These are phyloP conservation scores for Ditylenchus dipsaci DNA, from an alignment of 1,140 invertebrate genomes.

Conservation along the genomic window DNA sequence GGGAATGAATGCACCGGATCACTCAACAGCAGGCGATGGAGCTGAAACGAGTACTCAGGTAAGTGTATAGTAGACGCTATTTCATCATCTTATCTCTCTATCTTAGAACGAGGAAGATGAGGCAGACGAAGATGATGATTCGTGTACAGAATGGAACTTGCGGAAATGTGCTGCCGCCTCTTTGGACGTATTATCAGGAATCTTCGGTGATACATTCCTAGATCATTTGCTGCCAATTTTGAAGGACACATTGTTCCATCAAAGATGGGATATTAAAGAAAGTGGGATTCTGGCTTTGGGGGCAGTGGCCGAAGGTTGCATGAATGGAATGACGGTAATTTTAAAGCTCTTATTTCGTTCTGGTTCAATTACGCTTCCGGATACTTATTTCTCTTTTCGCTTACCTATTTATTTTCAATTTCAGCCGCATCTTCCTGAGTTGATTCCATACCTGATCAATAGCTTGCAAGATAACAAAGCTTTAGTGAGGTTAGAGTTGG, in stretches of 20 bases:
- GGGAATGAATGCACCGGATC: constrained; percentile 6
- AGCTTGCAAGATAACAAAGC: constrained; percentile 91
- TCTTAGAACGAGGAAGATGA: constrained; percentile 56
- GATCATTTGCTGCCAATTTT: constrained; percentile 89
- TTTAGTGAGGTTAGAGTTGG: constrained; percentile 65
- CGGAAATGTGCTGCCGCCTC: constrained; percentile 96
- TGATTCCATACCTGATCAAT: constrained; percentile 89
- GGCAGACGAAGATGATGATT: constrained; percentile 81
- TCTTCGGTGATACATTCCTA: constrained; percentile 89
- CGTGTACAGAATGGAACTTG: constrained; percentile 92
- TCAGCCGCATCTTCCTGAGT: constrained; percentile 78
- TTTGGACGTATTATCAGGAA: constrained; percentile 90
- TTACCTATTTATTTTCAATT: constrained; percentile 56
- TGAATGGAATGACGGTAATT: constrained; percentile 76
- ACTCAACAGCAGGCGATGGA: background rate
- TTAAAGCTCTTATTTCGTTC: no score
- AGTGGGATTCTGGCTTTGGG: constrained; percentile 89
- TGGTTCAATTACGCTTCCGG: no score
- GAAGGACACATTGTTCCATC: constrained; percentile 90
- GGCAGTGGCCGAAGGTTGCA: constrained; percentile 98
- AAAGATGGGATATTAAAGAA: constrained; percentile 93
- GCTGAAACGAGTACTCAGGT: background rate
- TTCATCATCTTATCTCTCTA: background rate
- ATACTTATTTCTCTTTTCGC: no score
- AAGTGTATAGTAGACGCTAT: background rate